phyloP scores from a whole-genome alignment of 2,113 vertebrate species.

The Parus major region DNA sequence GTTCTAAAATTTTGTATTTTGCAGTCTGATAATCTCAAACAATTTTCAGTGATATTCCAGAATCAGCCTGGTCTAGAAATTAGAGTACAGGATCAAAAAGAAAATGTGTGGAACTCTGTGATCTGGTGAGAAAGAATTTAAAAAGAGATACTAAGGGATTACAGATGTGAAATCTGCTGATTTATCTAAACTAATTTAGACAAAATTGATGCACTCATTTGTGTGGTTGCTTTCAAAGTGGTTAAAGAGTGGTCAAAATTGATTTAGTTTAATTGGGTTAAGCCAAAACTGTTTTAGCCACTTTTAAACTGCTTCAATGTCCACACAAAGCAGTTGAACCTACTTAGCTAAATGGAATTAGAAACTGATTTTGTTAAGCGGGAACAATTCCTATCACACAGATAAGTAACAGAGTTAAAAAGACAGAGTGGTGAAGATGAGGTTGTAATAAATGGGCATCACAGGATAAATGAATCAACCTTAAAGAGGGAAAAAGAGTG shows the following conservation, averaged over 20 bases:
- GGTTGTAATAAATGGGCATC: constrained; percentile 38
- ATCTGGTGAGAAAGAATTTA: not conserved
- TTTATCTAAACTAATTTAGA: constrained; percentile 54
- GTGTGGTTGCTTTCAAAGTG: constrained; percentile 38
- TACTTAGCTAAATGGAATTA: constrained; percentile 55
- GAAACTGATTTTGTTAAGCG: constrained; percentile 53
- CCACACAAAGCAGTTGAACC: constrained; percentile 50
- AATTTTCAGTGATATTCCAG: not conserved
- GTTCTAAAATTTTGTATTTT: not conserved
- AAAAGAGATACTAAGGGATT: not conserved
- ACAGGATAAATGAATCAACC: constrained; percentile 13
- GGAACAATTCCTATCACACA: constrained; percentile 35
- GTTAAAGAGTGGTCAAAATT: constrained; percentile 53
- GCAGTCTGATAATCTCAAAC: not conserved
- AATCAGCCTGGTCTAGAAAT: not conserved
- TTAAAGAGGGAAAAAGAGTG: not conserved
- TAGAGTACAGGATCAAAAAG: not conserved
- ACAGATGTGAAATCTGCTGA: constrained; percentile 30
- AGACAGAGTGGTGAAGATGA: constrained; percentile 28
- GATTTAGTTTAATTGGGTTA: constrained; percentile 60
- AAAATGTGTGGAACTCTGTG: not conserved
- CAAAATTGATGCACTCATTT: constrained; percentile 49
- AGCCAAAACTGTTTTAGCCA: constrained; percentile 52
- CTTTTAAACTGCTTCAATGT: constrained; percentile 50
- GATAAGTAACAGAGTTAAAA: constrained; percentile 35